Evolutionary conservation across 2,888 invertebrate species (phyloP).

Genomic region (Galerucella calmariensis): DNA sequence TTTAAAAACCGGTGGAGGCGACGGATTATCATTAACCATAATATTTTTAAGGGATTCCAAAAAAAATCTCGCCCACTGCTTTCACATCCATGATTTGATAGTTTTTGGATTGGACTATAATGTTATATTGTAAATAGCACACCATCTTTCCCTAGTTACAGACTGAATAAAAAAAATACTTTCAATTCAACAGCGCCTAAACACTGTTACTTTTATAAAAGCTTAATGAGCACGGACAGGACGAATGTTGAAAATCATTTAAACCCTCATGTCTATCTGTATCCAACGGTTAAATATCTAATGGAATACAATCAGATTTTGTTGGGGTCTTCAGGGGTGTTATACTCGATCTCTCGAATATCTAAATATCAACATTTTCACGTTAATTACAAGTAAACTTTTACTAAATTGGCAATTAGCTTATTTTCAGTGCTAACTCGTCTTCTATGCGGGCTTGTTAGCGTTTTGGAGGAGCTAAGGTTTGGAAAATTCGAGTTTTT

Average conservation of each 20-base stretch:
- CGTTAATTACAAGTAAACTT: slow-evolving; percentile 1
- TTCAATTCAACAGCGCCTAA: neutral
- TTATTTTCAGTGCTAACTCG: neutral
- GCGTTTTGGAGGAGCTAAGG: neutral
- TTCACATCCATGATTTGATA: too few relatives aligned
- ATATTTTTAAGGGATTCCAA: too few relatives aligned
- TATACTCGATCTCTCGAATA: neutral
- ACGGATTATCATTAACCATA: too few relatives aligned
- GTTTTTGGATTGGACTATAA: too few relatives aligned
- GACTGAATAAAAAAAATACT: too few relatives aligned
- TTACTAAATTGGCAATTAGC: neutral
- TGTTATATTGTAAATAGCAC: too few relatives aligned
- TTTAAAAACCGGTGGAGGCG: too few relatives aligned
- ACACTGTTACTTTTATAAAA: slow-evolving; percentile 4
- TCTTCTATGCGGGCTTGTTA: neutral
- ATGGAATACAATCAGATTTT: neutral
- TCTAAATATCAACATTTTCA: neutral
- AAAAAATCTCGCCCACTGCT: too few relatives aligned
- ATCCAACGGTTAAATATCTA: neutral
- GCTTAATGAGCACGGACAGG: neutral
- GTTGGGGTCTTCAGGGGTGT: neutral
- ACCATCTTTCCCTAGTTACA: too few relatives aligned
- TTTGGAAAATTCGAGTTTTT: neutral
- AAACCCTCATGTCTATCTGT: neutral
- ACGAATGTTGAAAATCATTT: neutral